These are phyloP conservation scores for Lithosia quadra DNA, from an alignment of 2,888 invertebrate genomes.

Conservation along the genomic window DNA sequence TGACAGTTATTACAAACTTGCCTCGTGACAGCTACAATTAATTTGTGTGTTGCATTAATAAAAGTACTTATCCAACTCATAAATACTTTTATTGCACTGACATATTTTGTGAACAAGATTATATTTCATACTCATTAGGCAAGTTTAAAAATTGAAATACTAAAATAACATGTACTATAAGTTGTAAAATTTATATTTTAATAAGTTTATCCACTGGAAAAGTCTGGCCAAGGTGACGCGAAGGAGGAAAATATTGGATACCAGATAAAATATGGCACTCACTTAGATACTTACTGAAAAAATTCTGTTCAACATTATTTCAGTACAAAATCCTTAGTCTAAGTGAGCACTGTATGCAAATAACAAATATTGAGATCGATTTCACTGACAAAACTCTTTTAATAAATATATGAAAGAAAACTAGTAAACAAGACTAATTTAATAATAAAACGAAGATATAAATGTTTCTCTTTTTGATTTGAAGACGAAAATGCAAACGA, in stretches of 20 bases:
- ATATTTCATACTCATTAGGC: not conserved
- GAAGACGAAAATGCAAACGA: too few relatives aligned
- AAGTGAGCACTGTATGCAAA: not conserved
- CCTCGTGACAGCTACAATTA: constrained; percentile 23
- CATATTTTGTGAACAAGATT: constrained; percentile 11
- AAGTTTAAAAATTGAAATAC: too few relatives aligned
- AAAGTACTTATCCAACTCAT: constrained; percentile 14
- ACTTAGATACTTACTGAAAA: not conserved
- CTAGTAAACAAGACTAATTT: not conserved
- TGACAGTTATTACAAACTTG: constrained; percentile 28
- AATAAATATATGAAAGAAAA: not conserved
- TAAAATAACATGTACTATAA: too few relatives aligned
- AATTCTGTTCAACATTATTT: not conserved
- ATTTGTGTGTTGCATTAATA: constrained; percentile 27
- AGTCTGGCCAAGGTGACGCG: too few relatives aligned
- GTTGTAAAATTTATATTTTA: too few relatives aligned
- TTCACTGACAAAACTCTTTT: not conserved
- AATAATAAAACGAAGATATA: too few relatives aligned
- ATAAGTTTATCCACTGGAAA: too few relatives aligned
- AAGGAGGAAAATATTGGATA: too few relatives aligned
- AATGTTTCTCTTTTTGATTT: not conserved
- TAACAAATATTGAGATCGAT: not conserved
- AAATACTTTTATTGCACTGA: constrained; percentile 17
- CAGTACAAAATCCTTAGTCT: not conserved
- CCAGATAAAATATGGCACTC: not conserved